Evolutionary conservation across 2,888 invertebrate species (phyloP).

Genomic region (Arctia plantaginis): DNA sequence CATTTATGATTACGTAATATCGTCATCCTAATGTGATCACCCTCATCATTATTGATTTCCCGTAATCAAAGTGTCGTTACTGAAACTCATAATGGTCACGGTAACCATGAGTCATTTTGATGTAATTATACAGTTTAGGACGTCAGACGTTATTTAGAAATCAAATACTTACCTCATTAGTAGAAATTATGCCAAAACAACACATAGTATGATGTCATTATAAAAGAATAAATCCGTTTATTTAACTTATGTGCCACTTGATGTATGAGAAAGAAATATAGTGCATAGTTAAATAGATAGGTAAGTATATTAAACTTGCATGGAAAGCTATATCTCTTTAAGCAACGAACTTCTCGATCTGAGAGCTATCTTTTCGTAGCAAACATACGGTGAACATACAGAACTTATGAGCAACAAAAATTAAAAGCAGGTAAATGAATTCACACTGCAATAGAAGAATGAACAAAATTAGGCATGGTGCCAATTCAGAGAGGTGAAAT

Average conservation of each 20-base stretch:
- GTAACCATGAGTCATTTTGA: neutral
- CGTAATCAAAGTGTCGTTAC: constrained; percentile 70
- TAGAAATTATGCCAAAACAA: neutral
- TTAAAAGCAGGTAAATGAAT: too few relatives aligned
- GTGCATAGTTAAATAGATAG: too few relatives aligned
- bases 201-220: neutral
- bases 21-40: constrained; percentile 2
- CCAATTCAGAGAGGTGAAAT: too few relatives aligned
- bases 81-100: constrained; percentile 9
- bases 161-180: neutral
- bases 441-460: too few relatives aligned
- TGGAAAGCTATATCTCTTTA: too few relatives aligned
- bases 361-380: too few relatives aligned
- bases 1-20: neutral
- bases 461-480: too few relatives aligned
- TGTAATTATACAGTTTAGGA: neutral
- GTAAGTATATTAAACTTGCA: neutral
- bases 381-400: too few relatives aligned
- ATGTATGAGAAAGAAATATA: neutral
- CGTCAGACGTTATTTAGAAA: neutral
- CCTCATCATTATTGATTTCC: constrained; percentile 30
- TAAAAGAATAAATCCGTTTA: neutral
- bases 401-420: too few relatives aligned
- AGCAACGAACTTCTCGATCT: too few relatives aligned
- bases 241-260: neutral